Conservation (phyloP, 2,113 vertebrate genomes). For the Bombycilla garrulus region DNA sequence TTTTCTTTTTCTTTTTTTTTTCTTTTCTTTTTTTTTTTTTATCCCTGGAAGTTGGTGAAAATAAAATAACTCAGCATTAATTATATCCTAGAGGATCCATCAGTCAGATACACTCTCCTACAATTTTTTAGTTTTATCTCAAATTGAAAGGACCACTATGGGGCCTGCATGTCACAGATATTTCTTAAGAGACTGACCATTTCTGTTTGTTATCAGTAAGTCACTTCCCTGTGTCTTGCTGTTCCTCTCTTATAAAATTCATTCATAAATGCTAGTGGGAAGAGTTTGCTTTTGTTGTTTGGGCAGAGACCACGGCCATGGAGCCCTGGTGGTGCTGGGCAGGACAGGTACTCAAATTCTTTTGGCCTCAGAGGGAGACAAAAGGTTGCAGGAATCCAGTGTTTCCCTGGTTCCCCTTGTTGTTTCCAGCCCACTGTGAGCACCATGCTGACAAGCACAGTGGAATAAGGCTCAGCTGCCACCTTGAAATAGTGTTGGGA, state of each 20-base stretch:
- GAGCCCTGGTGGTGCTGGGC: not conserved
- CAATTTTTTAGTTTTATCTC: not conserved
- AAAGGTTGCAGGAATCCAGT: not conserved
- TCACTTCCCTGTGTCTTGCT: not conserved
- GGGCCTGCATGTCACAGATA: not conserved
- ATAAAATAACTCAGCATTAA: not conserved
- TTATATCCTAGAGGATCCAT: not conserved
- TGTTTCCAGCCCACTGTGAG: not conserved
- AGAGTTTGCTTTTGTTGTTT: not conserved
- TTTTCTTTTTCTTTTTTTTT: no score
- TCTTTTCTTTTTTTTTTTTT: no score
- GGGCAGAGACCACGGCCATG: not conserved
- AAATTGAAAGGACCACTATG: not conserved
- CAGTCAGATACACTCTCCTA: not conserved
- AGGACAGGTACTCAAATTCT: not conserved
- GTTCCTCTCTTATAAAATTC: fast-evolving
- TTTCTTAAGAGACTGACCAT: not conserved
- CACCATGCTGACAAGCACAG: fast-evolving
- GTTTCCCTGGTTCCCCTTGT: not conserved
- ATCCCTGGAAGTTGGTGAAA: not conserved
- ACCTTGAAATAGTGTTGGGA: not conserved
- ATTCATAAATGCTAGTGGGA: not conserved
- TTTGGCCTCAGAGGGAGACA: not conserved
- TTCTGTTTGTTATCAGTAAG: not conserved
- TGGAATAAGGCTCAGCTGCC: not conserved